Conservation (phyloP, 2,888 invertebrate species). For the Eupithecia dodoneata region DNA sequence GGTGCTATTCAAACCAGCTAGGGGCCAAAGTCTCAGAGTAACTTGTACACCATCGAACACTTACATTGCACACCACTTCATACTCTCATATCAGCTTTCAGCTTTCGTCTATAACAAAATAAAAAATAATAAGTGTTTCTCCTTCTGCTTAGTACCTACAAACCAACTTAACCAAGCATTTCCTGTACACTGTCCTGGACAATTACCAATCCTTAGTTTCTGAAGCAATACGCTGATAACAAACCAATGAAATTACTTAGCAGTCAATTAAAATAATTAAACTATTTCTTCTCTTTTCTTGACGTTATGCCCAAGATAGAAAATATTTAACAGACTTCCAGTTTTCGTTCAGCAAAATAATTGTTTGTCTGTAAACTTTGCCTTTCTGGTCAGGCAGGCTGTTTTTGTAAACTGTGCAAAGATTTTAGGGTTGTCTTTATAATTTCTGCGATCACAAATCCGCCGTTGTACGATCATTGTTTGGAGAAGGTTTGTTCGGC, state of each 20-base stretch:
- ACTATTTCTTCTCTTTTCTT: neutral
- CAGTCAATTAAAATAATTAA: neutral
- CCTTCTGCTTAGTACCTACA: too few relatives aligned
- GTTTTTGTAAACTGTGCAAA: neutral
- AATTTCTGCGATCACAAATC: neutral
- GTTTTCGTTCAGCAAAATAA: neutral
- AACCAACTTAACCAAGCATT: too few relatives aligned
- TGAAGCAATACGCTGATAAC: neutral
- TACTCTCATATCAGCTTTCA: too few relatives aligned
- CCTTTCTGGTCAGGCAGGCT: neutral
- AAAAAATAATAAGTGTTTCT: too few relatives aligned
- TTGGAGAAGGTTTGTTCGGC: neutral
- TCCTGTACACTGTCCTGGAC: neutral
- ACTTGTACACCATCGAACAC: too few relatives aligned
- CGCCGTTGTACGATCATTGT: too few relatives aligned
- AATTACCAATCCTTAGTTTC: neutral
- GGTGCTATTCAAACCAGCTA: too few relatives aligned
- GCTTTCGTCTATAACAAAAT: too few relatives aligned
- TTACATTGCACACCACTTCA: too few relatives aligned
- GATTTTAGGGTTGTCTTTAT: neutral
- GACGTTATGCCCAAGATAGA: neutral
- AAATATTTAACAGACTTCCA: neutral
- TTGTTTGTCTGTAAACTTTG: neutral
- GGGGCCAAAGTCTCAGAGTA: too few relatives aligned
- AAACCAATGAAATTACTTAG: neutral